Evolutionary conservation across 2,797 vertebrate genomes (phyloP), one percentile per base, ranked within the genome.

Genomic region (Sebastes matsubarae): DNA sequence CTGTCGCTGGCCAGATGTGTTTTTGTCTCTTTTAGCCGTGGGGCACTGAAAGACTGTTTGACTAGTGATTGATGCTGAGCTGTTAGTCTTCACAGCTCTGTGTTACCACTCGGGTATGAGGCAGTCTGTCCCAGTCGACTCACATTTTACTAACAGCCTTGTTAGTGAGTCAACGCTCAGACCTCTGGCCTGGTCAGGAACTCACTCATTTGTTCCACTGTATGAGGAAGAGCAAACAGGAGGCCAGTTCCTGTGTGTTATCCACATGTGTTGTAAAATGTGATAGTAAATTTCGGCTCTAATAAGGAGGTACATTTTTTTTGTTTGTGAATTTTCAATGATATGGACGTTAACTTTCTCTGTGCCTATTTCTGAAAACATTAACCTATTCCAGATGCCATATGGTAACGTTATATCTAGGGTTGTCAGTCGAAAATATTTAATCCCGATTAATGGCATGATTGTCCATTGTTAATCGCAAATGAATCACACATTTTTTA

Each of bases 91-190:
- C 78, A 84, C 86, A 59, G 36, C 16, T 65, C 30, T 61, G 61
- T 90, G 92, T 90, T 68, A 83, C 29, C 46, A 29, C 57, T 10
- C 11, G 6, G 24, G 12, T 72, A 52, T 77, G 74, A 75, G 65
- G 36, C 14, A 65, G 11, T 68, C 68, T 52, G 75, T 77, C 60
- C 27, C 70, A 82, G 71, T 50, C 69, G 9, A 64, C 72, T 81
- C 65, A 74, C 57, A 64, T 55, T 75, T 75, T 30, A 65, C 75
- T 22, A 36, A 34, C 65, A 32, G 68, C 32, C 65, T 80, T 16
- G 8, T 75, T 50, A 52, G 34, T 90, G 84, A 93, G 70, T 91
- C 88, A 93, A 72, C 84, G 69, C 16, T 16, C 58, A 63, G 59
- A 75, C 67, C 34, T 77, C 42, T 65, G 22, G n/a, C 72, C 72